phyloP scores from a whole-genome alignment of 2,797 vertebrate genomes.

The Neosalanx taihuensis region DNA sequence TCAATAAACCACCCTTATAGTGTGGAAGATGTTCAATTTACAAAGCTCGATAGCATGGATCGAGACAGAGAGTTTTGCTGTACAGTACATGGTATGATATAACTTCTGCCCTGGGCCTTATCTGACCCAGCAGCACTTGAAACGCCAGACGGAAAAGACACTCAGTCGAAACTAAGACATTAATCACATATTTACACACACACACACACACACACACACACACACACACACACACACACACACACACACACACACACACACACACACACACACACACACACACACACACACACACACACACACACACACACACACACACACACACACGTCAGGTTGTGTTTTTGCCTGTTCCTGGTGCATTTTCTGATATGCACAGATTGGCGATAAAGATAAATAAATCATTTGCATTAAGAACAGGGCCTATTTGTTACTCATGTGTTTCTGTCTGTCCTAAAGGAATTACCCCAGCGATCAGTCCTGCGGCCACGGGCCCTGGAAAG shows the following conservation, averaged over 20 bases:
- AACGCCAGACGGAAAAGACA: slow-evolving; percentile 42
- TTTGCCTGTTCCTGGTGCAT: not conserved
- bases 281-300: too few species aligned
- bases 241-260: too few species aligned
- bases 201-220: not conserved
- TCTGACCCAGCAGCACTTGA: slow-evolving; percentile 36
- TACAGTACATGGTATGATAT: slow-evolving; percentile 46
- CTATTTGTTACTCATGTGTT: slow-evolving; percentile 24
- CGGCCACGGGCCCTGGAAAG: not conserved
- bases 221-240: too few species aligned
- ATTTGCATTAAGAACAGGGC: not conserved
- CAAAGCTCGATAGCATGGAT: slow-evolving; percentile 10
- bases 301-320: too few species aligned
- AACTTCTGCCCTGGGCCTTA: slow-evolving; percentile 28
- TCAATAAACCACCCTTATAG: slow-evolving; percentile 45
- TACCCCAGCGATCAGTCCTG: not conserved
- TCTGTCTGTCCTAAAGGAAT: slow-evolving; percentile 24
- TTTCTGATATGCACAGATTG: not conserved
- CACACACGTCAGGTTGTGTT: too few species aligned
- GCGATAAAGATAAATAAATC: not conserved
- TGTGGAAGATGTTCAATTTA: slow-evolving; percentile 49
- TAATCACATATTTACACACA: slow-evolving; percentile 41
- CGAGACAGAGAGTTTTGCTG: slow-evolving; percentile 40
- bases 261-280: slow-evolving; percentile 33
- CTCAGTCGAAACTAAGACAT: slow-evolving; percentile 37